phyloP scores from a whole-genome alignment of 2,888 invertebrate species.

The Thera obeliscata region DNA sequence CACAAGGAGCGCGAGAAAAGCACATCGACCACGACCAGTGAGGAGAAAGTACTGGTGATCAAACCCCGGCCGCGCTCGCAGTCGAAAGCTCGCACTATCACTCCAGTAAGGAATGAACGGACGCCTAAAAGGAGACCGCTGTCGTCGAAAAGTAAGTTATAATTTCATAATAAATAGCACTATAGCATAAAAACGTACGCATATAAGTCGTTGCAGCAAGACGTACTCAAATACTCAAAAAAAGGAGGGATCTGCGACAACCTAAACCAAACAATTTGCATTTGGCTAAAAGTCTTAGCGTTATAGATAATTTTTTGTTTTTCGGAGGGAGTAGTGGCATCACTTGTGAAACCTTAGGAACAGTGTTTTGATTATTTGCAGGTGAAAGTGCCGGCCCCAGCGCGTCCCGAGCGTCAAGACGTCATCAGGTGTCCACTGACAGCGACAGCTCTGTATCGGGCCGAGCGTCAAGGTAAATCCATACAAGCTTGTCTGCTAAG shows the following conservation, averaged over 20 bases:
- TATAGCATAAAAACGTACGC: too few relatives aligned
- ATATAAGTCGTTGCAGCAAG: too few relatives aligned
- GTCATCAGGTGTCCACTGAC: constrained; percentile 76
- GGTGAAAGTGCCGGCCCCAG: constrained; percentile 62
- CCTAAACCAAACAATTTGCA: too few relatives aligned
- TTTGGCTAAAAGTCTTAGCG: too few relatives aligned
- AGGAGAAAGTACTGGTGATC: constrained; percentile 62
- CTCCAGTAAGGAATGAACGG: constrained; percentile 62
- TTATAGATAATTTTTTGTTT: too few relatives aligned
- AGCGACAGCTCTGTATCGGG: constrained; percentile 71
- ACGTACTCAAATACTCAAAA: too few relatives aligned
- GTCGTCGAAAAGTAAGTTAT: constrained; percentile 68
- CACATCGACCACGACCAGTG: constrained; percentile 59
- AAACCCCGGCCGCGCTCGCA: constrained; percentile 72
- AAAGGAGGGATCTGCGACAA: too few relatives aligned
- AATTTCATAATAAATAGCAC: neutral
- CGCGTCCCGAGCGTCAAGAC: constrained; percentile 67
- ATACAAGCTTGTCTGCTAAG: too few relatives aligned
- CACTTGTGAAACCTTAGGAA: too few relatives aligned
- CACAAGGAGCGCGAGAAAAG: constrained; percentile 61
- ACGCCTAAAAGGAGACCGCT: constrained; percentile 68
- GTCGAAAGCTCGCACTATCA: constrained; percentile 68
- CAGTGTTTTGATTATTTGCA: constrained; percentile 27
- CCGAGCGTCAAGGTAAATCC: constrained; percentile 77
- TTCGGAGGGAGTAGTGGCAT: too few relatives aligned